Conservation (phyloP, 2,113 vertebrate genomes). For the Etheostoma spectabile region DNA sequence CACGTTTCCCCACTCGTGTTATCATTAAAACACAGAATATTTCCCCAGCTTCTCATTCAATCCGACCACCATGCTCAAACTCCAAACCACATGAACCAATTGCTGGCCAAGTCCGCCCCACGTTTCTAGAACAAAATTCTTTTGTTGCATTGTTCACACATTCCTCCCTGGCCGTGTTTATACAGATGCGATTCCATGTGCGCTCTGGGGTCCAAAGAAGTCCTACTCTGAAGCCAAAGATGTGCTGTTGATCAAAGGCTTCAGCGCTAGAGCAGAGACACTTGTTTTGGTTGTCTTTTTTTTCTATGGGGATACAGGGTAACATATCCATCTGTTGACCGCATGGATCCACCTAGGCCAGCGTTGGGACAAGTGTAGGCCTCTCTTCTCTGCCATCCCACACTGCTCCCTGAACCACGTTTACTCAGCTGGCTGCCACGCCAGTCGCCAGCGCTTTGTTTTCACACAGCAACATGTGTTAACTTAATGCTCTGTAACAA, state of each 20-base stretch:
- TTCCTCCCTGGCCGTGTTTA: slow-evolving; percentile 91
- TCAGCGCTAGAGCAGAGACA: slow-evolving; percentile 87
- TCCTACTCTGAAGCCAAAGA: slow-evolving; percentile 85
- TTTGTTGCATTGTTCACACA: slow-evolving; percentile 89
- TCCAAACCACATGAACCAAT: slow-evolving; percentile 74
- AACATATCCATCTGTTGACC: slow-evolving; percentile 95
- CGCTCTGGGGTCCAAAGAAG: slow-evolving; percentile 86
- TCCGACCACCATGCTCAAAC: slow-evolving; percentile 71
- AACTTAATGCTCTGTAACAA: slow-evolving; percentile 85
- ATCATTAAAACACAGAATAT: slow-evolving; percentile 74
- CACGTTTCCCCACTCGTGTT: slow-evolving; percentile 66
- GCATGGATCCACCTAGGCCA: slow-evolving; percentile 88
- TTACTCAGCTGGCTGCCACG: slow-evolving; percentile 85
- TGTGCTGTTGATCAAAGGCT: slow-evolving; percentile 96
- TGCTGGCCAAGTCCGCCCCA: slow-evolving; percentile 62
- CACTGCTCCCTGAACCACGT: slow-evolving; percentile 67
- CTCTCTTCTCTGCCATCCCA: slow-evolving; percentile 69
- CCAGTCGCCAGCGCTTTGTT: slow-evolving; percentile 85
- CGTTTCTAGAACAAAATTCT: slow-evolving; percentile 81
- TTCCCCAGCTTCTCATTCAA: slow-evolving; percentile 74
- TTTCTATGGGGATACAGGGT: slow-evolving; percentile 85
- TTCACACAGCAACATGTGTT: slow-evolving; percentile 86
- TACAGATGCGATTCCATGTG: slow-evolving; percentile 96
- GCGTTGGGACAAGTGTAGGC: slow-evolving; percentile 81
- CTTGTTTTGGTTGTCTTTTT: slow-evolving; percentile 87